A percentile compares a stretch with the other conserved stretches of the same genome.
phyloP scores from a whole-genome alignment of 2,888 invertebrate genomes.

The Scaptodrosophila latifasciaeformis region DNA sequence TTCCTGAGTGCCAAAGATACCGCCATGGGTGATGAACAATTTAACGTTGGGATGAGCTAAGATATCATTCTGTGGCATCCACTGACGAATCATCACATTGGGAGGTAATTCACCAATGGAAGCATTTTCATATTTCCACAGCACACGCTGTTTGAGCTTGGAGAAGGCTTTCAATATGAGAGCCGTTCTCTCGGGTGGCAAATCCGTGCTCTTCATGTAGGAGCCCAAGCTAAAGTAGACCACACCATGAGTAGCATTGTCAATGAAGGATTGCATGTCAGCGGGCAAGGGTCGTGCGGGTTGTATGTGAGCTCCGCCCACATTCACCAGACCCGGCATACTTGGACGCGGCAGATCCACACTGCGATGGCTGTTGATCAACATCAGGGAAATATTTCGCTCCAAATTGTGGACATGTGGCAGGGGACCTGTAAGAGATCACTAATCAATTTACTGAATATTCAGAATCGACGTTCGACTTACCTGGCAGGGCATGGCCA shows the following conservation, averaged over 20 bases:
- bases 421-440: slow-evolving; percentile 49
- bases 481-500: slow-evolving; percentile 54
- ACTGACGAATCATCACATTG: slow-evolving; percentile 76
- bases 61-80: slow-evolving; percentile 78
- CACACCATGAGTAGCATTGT: slow-evolving; percentile 74
- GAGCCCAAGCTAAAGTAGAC: slow-evolving; percentile 77
- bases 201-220: slow-evolving; percentile 73
- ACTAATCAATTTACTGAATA: not conserved
- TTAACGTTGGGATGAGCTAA: slow-evolving; percentile 75
- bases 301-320: slow-evolving; percentile 73
- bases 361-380: slow-evolving; percentile 77
- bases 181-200: slow-evolving; percentile 73
- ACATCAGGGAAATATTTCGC: slow-evolving; percentile 75
- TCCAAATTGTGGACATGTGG: slow-evolving; percentile 76
- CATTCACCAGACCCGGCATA: slow-evolving; percentile 72
- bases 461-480: not conserved
- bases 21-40: slow-evolving; percentile 76
- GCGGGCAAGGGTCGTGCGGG: slow-evolving; percentile 64
- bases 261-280: slow-evolving; percentile 71
- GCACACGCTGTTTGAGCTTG: slow-evolving; percentile 75
- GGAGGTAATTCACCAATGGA: slow-evolving; percentile 71
- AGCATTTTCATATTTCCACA: slow-evolving; percentile 77
- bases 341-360: slow-evolving; percentile 75
- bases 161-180: slow-evolving; percentile 75
- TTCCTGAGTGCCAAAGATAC: slow-evolving; percentile 75